Evolutionary conservation across 2,797 vertebrate species (phyloP).

Genomic region (Stomatorhinus walkeri): DNA sequence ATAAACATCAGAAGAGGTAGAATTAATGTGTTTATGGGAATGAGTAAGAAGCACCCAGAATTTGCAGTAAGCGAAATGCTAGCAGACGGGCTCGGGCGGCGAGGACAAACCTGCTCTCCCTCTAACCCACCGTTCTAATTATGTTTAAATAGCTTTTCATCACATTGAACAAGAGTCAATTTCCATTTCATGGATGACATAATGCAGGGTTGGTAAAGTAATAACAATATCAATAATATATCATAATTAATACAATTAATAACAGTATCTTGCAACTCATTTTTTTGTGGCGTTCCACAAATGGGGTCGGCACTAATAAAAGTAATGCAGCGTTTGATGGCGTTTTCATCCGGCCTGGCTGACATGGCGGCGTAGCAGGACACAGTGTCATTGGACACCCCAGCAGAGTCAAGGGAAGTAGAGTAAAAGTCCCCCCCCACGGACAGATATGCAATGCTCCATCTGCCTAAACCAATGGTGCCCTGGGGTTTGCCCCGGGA

Average conservation of each 20-base stretch:
- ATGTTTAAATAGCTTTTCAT: conserved; percentile 17
- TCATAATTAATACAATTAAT: conserved; percentile 14
- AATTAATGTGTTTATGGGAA: background rate
- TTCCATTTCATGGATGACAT: conserved; percentile 22
- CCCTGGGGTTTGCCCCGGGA: conserved; percentile 18
- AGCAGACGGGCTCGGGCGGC: background rate
- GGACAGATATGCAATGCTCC: conserved; percentile 27
- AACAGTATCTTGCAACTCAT: background rate
- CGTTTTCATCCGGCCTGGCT: conserved; percentile 34
- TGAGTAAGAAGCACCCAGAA: background rate
- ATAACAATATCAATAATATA: conserved; percentile 18
- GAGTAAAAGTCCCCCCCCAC: background rate
- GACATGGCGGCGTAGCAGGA: background rate
- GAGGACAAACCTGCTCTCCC: background rate
- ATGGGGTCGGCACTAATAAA: background rate
- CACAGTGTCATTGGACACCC: background rate
- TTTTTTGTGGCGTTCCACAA: background rate
- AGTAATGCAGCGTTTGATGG: conserved; percentile 36
- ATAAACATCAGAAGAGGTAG: background rate
- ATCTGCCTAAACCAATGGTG: conserved; percentile 38
- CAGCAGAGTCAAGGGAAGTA: background rate
- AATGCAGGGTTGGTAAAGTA: conserved; percentile 15
- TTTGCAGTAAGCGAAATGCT: background rate
- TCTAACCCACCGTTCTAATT: background rate
- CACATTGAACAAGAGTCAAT: conserved; percentile 14